A percentile compares a stretch with the other conserved stretches of the same genome.
These are phyloP conservation scores for Heliconius sara DNA, from an alignment of 2,888 invertebrate species.

Conservation along the genomic window DNA sequence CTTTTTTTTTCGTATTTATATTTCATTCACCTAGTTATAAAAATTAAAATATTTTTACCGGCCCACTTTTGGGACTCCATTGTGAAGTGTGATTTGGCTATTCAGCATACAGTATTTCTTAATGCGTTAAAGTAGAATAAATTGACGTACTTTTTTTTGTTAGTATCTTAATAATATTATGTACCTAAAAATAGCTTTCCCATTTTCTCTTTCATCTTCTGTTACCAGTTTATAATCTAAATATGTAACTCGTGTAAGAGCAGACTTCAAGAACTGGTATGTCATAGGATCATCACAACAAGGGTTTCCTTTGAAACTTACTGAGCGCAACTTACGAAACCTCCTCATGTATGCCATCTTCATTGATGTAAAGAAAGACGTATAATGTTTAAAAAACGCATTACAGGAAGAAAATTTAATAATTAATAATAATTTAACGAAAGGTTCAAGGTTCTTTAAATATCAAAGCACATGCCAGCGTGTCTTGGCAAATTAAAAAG, in stretches of 20 bases:
- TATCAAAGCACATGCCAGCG: too few relatives aligned
- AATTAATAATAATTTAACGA: too few relatives aligned
- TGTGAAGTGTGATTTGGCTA: too few relatives aligned
- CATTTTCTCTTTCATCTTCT: slow-evolving; percentile 83
- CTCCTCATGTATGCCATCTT: slow-evolving; percentile 89
- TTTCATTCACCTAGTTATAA: too few relatives aligned
- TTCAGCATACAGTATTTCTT: too few relatives aligned
- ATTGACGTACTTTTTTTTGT: neutral
- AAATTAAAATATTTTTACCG: too few relatives aligned
- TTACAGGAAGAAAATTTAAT: neutral
- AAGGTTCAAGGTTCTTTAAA: too few relatives aligned
- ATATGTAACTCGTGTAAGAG: slow-evolving; percentile 88
- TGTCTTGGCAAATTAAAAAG: too few relatives aligned
- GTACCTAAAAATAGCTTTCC: slow-evolving; percentile 83
- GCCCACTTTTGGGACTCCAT: too few relatives aligned
- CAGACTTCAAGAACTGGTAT: slow-evolving; percentile 87
- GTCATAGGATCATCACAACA: slow-evolving; percentile 87
- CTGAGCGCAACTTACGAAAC: slow-evolving; percentile 86
- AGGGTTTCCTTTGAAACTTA: slow-evolving; percentile 93
- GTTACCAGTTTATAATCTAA: slow-evolving; percentile 89
- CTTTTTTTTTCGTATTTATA: neutral
- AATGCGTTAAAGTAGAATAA: neutral
- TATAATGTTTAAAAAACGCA: neutral
- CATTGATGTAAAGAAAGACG: slow-evolving; percentile 32
- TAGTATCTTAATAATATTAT: neutral